phyloP scores from a whole-genome alignment of 2,797 vertebrate species.

The Diplodus puntazzo region DNA sequence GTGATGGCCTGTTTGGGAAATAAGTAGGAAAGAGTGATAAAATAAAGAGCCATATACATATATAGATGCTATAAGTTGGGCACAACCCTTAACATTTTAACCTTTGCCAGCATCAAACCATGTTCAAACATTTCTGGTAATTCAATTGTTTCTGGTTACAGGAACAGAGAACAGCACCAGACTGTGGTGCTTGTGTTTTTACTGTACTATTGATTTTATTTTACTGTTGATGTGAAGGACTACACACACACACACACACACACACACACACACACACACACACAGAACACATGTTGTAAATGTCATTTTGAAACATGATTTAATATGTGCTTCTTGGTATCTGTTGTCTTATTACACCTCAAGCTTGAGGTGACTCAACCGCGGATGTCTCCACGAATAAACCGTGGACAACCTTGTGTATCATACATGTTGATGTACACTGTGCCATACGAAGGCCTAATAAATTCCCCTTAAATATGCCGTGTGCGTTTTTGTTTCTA shows the following conservation, averaged over 20 bases:
- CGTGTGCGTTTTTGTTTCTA: constrained; percentile 34
- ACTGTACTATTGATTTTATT: constrained; percentile 53
- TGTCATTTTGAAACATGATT: constrained; percentile 54
- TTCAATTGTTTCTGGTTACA: constrained; percentile 64
- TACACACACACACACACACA: constrained; percentile 55
- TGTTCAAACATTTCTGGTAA: constrained; percentile 52
- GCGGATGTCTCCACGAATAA: constrained; percentile 41
- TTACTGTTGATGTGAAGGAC: constrained; percentile 61
- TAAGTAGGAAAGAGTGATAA: constrained; percentile 27
- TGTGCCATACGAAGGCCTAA: constrained; percentile 87
- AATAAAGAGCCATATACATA: constrained; percentile 60
- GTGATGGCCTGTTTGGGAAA: constrained; percentile 20
- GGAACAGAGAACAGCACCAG: constrained; percentile 52
- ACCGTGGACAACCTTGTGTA: constrained; percentile 73
- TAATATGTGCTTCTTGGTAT: constrained; percentile 63
- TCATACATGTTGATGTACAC: constrained; percentile 84
- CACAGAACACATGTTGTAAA: constrained; percentile 64
- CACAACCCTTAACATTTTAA: constrained; percentile 56
- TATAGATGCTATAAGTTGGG: constrained; percentile 44
- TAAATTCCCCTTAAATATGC: constrained; percentile 82
- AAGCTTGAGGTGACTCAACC: constrained; percentile 43
- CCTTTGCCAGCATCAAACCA: constrained; percentile 51
- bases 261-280: constrained; percentile 43
- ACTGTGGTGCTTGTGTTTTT: constrained; percentile 68
- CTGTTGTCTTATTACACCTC: constrained; percentile 54